phyloP scores from a whole-genome alignment of 2,113 vertebrate species.

The Notothenia rossii region DNA sequence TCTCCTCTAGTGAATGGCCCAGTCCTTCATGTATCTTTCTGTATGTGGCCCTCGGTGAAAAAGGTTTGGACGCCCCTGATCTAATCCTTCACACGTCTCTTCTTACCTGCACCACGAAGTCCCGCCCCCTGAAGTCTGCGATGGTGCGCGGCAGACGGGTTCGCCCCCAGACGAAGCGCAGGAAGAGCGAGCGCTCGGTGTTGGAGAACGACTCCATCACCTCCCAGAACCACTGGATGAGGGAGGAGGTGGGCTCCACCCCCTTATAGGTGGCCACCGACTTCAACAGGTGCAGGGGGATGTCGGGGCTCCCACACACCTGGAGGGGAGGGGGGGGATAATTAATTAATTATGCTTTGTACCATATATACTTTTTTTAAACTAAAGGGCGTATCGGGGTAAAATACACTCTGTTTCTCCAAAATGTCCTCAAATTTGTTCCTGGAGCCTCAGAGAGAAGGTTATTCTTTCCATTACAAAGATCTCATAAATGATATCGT shows the following conservation, averaged over 20 bases:
- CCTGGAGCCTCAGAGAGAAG: no score
- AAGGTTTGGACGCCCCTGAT: no score
- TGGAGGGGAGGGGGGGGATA: conserved; percentile 57
- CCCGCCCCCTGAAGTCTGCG: conserved; percentile 95
- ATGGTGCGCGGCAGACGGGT: conserved; percentile 98
- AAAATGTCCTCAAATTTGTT: no score
- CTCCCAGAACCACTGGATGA: conserved; percentile 99
- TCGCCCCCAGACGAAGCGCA: conserved; percentile 97
- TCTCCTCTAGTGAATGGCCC: no score
- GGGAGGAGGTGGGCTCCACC: conserved; percentile 91
- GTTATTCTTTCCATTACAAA: no score
- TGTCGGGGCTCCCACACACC: conserved; percentile 99
- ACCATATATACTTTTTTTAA: no score
- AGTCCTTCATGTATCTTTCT: no score
- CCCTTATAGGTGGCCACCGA: conserved; percentile 99
- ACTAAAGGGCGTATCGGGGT: no score
- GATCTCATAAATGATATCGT: no score
- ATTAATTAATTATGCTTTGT: no score
- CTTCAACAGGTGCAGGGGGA: conserved; percentile 97
- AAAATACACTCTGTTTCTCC: no score
- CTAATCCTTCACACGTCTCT: neutral
- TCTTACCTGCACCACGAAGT: conserved; percentile 97
- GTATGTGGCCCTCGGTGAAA: no score
- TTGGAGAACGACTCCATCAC: conserved; percentile 99
- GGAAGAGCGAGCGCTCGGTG: conserved; percentile 95